Conservation (phyloP, 2,888 invertebrate species). For the Phengaris arion region DNA sequence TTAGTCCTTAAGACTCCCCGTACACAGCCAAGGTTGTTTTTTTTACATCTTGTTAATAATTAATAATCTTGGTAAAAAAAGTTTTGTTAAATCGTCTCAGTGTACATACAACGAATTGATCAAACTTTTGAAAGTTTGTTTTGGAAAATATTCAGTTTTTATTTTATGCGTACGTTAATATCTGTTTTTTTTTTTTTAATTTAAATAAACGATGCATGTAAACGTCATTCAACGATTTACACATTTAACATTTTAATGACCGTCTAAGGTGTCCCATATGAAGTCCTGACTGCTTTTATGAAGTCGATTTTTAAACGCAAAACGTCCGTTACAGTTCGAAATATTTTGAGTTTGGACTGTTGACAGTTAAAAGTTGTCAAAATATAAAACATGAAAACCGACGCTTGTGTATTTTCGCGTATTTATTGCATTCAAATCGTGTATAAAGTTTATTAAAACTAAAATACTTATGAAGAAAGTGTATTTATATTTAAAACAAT, state of each 20-base stretch:
- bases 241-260: too few species aligned
- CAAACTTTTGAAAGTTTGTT: too few species aligned
- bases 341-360: neutral
- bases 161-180: too few species aligned
- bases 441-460: neutral
- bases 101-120: too few species aligned
- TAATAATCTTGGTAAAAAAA: too few species aligned
- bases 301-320: neutral
- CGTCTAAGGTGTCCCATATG: neutral
- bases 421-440: neutral
- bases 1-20: neutral
- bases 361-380: slow-evolving; percentile 12
- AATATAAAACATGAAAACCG: slow-evolving; percentile 9
- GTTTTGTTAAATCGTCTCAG: too few species aligned
- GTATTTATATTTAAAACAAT: neutral
- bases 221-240: too few species aligned
- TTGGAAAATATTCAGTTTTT: too few species aligned
- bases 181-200: too few species aligned
- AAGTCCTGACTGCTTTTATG: neutral
- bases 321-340: slow-evolving; percentile 6
- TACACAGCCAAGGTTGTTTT: neutral
- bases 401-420: neutral
- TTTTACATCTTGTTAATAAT: too few species aligned
- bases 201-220: too few species aligned
- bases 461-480: neutral